Conservation (phyloP, 2,888 invertebrate genomes). For the Bombyx huttoni region DNA sequence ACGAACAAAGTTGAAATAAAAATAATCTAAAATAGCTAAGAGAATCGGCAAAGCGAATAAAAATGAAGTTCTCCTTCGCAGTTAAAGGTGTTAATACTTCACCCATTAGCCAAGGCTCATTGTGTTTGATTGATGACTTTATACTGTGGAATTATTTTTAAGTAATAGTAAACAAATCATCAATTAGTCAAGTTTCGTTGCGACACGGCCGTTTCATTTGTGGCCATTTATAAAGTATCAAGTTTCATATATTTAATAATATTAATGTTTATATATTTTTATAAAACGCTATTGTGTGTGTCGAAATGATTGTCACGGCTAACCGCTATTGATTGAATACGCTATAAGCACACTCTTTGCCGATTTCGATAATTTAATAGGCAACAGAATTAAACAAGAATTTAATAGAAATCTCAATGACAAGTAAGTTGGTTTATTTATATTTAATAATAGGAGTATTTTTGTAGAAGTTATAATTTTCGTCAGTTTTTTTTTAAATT, state of each 20-base stretch:
- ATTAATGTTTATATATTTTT: neutral
- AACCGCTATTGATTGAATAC: neutral
- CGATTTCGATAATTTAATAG: too few species aligned
- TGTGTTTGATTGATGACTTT: conserved; percentile 32
- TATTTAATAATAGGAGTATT: too few species aligned
- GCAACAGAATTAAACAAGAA: too few species aligned
- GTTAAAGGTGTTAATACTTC: conserved; percentile 48
- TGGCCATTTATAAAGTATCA: conserved; percentile 1
- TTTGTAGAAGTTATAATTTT: too few species aligned
- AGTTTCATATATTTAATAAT: neutral
- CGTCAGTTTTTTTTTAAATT: too few species aligned
- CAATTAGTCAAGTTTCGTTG: conserved; percentile 10
- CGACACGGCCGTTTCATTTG: conserved; percentile 6
- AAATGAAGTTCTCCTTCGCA: conserved; percentile 31
- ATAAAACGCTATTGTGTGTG: neutral
- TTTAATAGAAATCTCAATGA: too few species aligned
- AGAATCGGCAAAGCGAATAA: conserved; percentile 15
- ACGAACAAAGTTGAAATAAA: too few species aligned
- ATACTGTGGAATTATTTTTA: conserved; percentile 11
- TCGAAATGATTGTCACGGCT: neutral
- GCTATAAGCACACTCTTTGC: neutral
- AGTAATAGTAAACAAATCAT: conserved; percentile 13
- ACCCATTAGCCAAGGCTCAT: conserved; percentile 38
- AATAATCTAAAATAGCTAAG: neutral
- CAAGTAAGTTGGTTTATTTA: too few species aligned